Base-by-base conservation (phyloP, 2,888 invertebrate genomes). In the Caenorhabditis afra region DNA sequence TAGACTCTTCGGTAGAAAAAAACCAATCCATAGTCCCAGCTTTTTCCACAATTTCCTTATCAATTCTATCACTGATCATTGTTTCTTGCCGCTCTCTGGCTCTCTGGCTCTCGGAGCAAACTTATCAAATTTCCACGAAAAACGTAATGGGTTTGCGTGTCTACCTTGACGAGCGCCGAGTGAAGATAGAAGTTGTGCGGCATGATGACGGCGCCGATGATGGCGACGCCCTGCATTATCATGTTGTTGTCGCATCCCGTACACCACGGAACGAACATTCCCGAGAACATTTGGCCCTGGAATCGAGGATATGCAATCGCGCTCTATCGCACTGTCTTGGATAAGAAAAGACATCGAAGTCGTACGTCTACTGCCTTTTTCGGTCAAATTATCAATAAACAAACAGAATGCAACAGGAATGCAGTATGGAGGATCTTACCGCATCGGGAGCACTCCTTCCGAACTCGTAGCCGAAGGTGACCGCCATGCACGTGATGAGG, bases 181-280 rank as follows among this genome's bases (percentile, higher is more conserved):
- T 96, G 95, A 12, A 96, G 92, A 90, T 95, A 96, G 70, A 96
- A 92, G 91, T 96, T 96, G 90, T 96, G 95, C 1, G 95, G 95
- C 95, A 96, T 96, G 81, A 96, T 95, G 39, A 95, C 95, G 53
- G 94, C 94, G 22, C 95, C 95, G 65, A 96, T 93, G 75, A 95
- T 94, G 35, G 95, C 91, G 1, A 92, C 91, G 14, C 90, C 91
- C 80, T 91, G 91, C 47, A 91, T 86, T 4, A 95, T 90, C 29
- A 94, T 94, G 64, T 92, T 91, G 0, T 92, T 92, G 84, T 93
- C 93, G 90, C 95, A 95, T 82, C 93, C 92, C 37, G 92, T 91
- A 90, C 95, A 95, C 93, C 94, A 94, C 1, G 95, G 95, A 49
- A 94, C 90, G 88, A 95, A 94, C 93, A 95, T 93, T 8, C 95